Evolutionary conservation across 2,888 invertebrate genomes (phyloP).

Genomic region (Steromphala cineraria): DNA sequence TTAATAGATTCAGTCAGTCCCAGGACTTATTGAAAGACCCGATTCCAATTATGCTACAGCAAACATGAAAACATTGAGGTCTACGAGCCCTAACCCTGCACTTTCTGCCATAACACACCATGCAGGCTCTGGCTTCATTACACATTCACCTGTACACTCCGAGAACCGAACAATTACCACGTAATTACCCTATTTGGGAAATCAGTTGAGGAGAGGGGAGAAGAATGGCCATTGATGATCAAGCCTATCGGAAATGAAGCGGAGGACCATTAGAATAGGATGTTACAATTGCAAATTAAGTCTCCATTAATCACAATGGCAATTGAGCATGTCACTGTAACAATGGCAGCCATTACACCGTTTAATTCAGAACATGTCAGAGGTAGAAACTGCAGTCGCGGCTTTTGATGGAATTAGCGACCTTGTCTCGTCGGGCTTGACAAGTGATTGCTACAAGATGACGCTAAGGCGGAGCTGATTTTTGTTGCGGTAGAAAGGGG

Average conservation of each 20-base stretch:
- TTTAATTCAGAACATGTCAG: constrained; percentile 19
- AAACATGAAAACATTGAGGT: no score
- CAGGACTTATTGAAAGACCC: no score
- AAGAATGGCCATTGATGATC: constrained; percentile 2
- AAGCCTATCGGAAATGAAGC: constrained; percentile 10
- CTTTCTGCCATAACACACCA: no score
- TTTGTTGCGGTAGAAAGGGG: background rate
- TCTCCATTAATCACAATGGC: constrained; percentile 16
- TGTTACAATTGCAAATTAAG: constrained; percentile 16
- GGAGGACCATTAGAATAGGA: background rate
- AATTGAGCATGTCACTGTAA: constrained; percentile 15
- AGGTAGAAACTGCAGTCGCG: background rate
- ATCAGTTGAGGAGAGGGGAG: background rate
- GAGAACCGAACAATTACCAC: background rate
- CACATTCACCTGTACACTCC: no score
- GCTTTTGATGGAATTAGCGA: constrained; percentile 10
- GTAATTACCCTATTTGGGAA: constrained; percentile 18
- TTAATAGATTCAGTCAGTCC: no score
- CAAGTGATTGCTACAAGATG: background rate
- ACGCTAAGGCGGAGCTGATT: background rate
- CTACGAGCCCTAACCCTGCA: no score
- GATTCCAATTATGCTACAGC: no score
- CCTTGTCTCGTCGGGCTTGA: background rate
- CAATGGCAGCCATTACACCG: constrained; percentile 5
- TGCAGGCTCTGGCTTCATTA: no score